Conservation (phyloP, 2,113 vertebrate species). For the Butorides virescens region DNA sequence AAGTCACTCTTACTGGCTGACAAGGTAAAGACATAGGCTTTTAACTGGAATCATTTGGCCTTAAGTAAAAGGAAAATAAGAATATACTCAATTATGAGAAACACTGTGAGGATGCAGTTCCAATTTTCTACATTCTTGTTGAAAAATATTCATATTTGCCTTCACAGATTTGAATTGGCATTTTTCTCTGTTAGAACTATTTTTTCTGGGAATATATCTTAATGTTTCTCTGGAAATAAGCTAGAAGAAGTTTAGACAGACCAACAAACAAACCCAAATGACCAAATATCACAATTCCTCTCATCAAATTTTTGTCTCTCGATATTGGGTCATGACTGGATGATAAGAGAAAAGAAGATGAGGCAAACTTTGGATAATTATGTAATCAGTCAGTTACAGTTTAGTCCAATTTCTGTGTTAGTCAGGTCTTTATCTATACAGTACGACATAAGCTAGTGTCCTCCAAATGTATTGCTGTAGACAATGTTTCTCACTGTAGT, state of each 20-base stretch:
- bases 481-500: not conserved
- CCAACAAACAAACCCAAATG: not conserved
- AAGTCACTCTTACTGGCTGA: not conserved
- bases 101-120: not conserved
- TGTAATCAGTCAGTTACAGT: not conserved
- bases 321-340: not conserved
- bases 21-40: not conserved
- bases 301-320: not conserved
- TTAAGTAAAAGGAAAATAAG: not conserved
- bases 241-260: conserved; percentile 28
- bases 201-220: not conserved
- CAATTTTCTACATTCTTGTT: not conserved
- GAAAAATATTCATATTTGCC: not conserved
- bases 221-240: conserved; percentile 1
- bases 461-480: not conserved
- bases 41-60: not conserved
- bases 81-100: not conserved
- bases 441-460: not conserved
- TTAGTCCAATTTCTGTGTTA: not conserved
- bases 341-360: not conserved
- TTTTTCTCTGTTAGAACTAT: conserved; percentile 21
- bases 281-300: not conserved
- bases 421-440: not conserved
- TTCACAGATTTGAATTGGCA: conserved; percentile 40
- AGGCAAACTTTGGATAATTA: not conserved